Conservation (phyloP, 2,888 invertebrate species). For the Sinelater perroti region DNA sequence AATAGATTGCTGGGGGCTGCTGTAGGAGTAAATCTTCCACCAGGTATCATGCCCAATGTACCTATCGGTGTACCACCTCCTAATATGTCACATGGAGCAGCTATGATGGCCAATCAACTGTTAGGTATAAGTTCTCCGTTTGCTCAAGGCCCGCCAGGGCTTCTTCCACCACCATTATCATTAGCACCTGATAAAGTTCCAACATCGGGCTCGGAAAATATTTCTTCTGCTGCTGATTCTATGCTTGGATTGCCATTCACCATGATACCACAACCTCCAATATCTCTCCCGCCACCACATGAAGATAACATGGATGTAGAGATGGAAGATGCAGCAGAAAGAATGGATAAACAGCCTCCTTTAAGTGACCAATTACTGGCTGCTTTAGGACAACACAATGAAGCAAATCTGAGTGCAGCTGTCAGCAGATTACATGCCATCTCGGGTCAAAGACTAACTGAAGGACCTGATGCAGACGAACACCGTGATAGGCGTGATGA, state of each 20-base stretch:
- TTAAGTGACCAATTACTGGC: slow-evolving; percentile 65
- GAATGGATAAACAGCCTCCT: slow-evolving; percentile 52
- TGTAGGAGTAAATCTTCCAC: slow-evolving; percentile 60
- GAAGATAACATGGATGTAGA: slow-evolving; percentile 85
- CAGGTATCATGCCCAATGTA: slow-evolving; percentile 64
- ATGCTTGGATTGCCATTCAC: slow-evolving; percentile 61
- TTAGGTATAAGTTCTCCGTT: slow-evolving; percentile 55
- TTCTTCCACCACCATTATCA: slow-evolving; percentile 51
- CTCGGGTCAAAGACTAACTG: slow-evolving; percentile 28
- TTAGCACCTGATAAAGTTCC: slow-evolving; percentile 38
- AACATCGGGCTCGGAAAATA: slow-evolving; percentile 29
- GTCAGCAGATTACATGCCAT: slow-evolving; percentile 40
- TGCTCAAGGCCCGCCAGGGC: slow-evolving; percentile 51
- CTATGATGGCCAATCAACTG: slow-evolving; percentile 58
- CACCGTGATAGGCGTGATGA: slow-evolving; percentile 45
- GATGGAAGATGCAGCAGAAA: slow-evolving; percentile 67
- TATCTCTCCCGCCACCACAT: slow-evolving; percentile 59
- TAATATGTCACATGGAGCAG: slow-evolving; percentile 58
- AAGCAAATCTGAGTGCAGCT: slow-evolving; percentile 39
- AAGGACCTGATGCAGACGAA: slow-evolving; percentile 45
- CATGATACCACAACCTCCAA: slow-evolving; percentile 55
- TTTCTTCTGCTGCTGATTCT: slow-evolving; percentile 46
- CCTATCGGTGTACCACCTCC: slow-evolving; percentile 68
- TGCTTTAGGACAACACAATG: slow-evolving; percentile 44
- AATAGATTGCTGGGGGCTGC: slow-evolving; percentile 56